Percentiles rank a stretch among this genome's conserved stretches.
phyloP scores from a whole-genome alignment of 2,113 vertebrate genomes.

The Micromys minutus region DNA sequence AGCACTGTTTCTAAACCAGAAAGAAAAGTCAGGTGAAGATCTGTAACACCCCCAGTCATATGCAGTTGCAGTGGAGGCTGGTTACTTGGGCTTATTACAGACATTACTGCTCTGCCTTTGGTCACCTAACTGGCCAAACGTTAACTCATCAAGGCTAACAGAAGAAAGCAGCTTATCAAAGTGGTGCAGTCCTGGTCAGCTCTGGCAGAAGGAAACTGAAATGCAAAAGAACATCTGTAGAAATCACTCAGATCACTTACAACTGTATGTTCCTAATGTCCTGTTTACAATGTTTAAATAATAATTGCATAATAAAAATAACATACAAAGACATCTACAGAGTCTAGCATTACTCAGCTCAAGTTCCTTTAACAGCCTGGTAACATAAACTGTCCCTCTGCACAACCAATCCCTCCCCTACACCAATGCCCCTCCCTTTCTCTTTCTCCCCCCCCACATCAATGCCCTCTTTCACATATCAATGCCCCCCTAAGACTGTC shows the following conservation, averaged over 20 bases:
- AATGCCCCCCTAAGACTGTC: background rate
- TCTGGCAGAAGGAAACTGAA: conserved; percentile 6
- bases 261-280: background rate
- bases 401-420: background rate
- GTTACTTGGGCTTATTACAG: background rate
- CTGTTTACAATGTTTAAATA: conserved; percentile 46
- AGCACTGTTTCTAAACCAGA: conserved; percentile 26
- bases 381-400: background rate
- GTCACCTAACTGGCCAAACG: background rate
- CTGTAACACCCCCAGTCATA: background rate
- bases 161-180: conserved; percentile 10
- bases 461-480: too few species aligned
- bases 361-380: background rate
- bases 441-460: too few species aligned
- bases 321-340: background rate
- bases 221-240: background rate
- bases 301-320: background rate
- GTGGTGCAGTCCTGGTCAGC: background rate
- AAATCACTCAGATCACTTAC: background rate
- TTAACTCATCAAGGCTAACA: background rate
- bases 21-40: background rate
- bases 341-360: background rate
- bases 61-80: background rate
- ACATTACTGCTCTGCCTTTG: background rate
- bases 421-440: background rate